Conservation (phyloP, 2,113 vertebrate genomes). For the Embiotoca jacksoni region DNA sequence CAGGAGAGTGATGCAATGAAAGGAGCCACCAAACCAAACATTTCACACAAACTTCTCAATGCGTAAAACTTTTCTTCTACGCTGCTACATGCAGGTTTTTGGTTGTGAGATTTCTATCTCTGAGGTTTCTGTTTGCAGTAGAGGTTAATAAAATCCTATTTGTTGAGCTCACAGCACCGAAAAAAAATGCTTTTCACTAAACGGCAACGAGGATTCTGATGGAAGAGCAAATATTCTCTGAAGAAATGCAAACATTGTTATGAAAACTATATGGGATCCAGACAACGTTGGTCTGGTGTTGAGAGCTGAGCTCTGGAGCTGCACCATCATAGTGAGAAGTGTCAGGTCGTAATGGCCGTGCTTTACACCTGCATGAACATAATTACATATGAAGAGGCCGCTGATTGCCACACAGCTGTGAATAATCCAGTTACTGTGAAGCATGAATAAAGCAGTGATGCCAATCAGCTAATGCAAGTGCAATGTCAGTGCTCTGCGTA, state of each 20-base stretch:
- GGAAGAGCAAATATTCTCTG: too few relatives aligned
- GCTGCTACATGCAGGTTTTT: too few relatives aligned
- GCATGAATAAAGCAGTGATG: slow-evolving; percentile 38
- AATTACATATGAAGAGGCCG: background rate
- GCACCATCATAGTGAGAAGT: background rate
- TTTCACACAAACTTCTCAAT: background rate
- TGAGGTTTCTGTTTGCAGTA: background rate
- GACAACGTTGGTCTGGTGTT: too few relatives aligned
- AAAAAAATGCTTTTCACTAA: background rate
- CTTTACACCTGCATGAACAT: background rate
- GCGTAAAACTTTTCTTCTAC: background rate
- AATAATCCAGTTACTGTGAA: slow-evolving; percentile 28
- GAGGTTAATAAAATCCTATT: background rate
- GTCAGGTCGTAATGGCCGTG: background rate
- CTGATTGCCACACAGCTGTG: slow-evolving; percentile 14
- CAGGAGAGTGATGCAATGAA: background rate
- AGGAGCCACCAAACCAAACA: background rate
- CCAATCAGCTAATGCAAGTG: slow-evolving; percentile 17
- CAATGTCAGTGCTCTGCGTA: background rate
- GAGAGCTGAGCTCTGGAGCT: too few relatives aligned
- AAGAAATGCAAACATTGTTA: too few relatives aligned
- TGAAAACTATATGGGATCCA: too few relatives aligned
- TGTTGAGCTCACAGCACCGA: background rate
- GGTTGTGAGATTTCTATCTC: background rate
- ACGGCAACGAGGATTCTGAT: background rate